These are phyloP conservation scores for Morone chrysops DNA, from an alignment of 2,113 vertebrate genomes.

Conservation along the genomic window DNA sequence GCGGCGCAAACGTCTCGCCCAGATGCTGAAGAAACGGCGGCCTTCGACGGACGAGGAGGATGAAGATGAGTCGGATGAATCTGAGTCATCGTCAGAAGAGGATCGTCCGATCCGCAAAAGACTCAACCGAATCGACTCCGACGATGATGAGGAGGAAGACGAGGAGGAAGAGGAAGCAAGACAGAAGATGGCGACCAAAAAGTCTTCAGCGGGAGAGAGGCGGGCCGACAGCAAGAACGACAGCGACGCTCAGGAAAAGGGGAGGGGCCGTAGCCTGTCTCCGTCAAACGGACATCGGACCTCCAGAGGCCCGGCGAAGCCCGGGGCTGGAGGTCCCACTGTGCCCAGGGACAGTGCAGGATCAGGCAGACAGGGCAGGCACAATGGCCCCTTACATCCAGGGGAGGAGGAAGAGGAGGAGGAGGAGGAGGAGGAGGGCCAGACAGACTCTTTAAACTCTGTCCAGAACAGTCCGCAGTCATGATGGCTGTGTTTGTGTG, in stretches of 20 bases:
- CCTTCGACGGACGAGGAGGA: conserved; percentile 81
- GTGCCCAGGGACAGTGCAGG: conserved; percentile 86
- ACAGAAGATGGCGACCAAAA: conserved; percentile 79
- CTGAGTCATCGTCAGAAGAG: conserved; percentile 77
- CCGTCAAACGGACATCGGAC: conserved; percentile 90
- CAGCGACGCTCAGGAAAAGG: conserved; percentile 87
- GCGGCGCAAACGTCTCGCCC: conserved; percentile 72
- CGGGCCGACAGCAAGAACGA: conserved; percentile 77
- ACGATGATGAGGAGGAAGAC: conserved; percentile 81
- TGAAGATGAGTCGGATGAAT: conserved; percentile 68
- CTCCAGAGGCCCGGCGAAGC: conserved; percentile 83
- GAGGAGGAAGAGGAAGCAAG: conserved; percentile 49
- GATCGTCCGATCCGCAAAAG: conserved; percentile 90
- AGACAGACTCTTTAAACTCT: conserved; percentile 94
- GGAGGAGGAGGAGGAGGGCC: conserved; percentile 59
- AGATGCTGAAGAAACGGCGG: conserved; percentile 78
- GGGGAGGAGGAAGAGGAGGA: conserved; percentile 75
- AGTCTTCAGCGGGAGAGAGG: conserved; percentile 84
- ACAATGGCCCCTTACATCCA: conserved; percentile 86
- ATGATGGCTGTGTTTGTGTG: conserved; percentile 72
- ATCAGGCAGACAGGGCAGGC: conserved; percentile 61
- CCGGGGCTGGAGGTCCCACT: conserved; percentile 74
- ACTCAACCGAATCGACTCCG: conserved; percentile 93
- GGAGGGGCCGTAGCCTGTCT: conserved; percentile 86
- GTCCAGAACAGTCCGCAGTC: conserved; percentile 96